A percentile compares a stretch with the other conserved stretches of the same genome.
These are phyloP conservation scores for Athalia rosae DNA, from an alignment of 2,888 invertebrate genomes.

Conservation along the genomic window DNA sequence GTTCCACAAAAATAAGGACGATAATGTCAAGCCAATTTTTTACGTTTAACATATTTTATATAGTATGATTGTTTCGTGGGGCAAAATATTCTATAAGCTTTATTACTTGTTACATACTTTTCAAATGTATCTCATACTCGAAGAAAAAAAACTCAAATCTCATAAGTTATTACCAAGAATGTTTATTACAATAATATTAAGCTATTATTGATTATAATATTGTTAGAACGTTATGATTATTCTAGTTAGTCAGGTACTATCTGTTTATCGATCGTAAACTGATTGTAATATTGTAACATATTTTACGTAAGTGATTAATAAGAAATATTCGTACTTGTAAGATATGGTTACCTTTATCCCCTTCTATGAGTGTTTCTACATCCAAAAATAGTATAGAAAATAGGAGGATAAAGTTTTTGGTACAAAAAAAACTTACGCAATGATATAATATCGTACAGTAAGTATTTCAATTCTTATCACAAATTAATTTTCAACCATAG, in stretches of 20 bases:
- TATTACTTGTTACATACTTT: slow-evolving; percentile 41
- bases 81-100: slow-evolving; percentile 36
- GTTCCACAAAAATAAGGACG: slow-evolving; percentile 19
- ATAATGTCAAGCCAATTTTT: slow-evolving; percentile 25
- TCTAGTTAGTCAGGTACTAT: slow-evolving; percentile 66
- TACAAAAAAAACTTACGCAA: neutral
- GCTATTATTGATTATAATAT: slow-evolving; percentile 63
- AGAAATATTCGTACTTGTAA: slow-evolving; percentile 65
- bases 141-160: slow-evolving; percentile 55
- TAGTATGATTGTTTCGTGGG: slow-evolving; percentile 34
- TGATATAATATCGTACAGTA: neutral
- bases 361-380: no score
- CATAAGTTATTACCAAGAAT: slow-evolving; percentile 62
- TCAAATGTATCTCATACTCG: slow-evolving; percentile 40
- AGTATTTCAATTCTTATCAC: neutral
- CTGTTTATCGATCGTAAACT: slow-evolving; percentile 69
- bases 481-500: slow-evolving; percentile 3
- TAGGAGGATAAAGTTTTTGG: neutral
- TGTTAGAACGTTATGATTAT: slow-evolving; percentile 58
- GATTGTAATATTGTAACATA: slow-evolving; percentile 72
- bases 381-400: neutral
- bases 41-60: slow-evolving; percentile 42
- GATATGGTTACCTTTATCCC: neutral
- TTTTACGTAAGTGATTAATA: slow-evolving; percentile 72
- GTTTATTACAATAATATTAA: slow-evolving; percentile 55